These are phyloP conservation scores for Acanthis flammea DNA, from an alignment of 2,797 vertebrate species.

Conservation along the genomic window DNA sequence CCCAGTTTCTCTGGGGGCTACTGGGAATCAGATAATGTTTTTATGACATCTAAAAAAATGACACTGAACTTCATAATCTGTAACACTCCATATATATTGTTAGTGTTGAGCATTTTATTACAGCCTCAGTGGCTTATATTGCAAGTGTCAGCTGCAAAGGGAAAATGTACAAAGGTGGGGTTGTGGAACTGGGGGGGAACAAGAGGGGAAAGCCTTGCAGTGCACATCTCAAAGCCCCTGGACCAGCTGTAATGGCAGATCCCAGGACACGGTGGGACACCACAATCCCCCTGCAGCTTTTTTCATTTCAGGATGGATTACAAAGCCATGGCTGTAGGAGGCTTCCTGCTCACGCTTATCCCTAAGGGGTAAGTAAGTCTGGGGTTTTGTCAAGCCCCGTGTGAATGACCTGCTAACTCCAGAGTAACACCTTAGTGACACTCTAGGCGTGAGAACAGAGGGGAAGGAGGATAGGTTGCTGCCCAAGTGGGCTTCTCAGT, in stretches of 20 bases:
- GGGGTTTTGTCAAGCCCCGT: background rate
- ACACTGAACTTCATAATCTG: background rate
- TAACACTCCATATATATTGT: background rate
- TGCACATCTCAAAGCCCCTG: background rate
- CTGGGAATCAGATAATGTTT: slow-evolving; percentile 1
- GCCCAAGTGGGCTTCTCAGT: background rate
- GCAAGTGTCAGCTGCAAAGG: background rate
- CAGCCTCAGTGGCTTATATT: background rate
- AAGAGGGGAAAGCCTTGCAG: background rate
- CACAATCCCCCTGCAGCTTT: background rate
- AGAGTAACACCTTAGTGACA: background rate
- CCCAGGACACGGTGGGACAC: background rate
- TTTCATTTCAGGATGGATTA: background rate
- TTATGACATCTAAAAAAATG: slow-evolving; percentile 20
- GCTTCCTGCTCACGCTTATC: background rate
- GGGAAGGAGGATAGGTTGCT: background rate
- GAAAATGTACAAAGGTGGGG: background rate
- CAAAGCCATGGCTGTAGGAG: background rate
- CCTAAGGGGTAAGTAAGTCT: background rate
- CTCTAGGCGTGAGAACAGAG: background rate
- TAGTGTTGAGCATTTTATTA: background rate
- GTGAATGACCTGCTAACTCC: background rate
- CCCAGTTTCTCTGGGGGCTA: background rate
- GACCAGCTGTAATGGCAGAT: background rate
- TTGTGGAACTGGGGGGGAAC: background rate